Conservation (phyloP, 2,113 vertebrate genomes). For the Leiothrix lutea region DNA sequence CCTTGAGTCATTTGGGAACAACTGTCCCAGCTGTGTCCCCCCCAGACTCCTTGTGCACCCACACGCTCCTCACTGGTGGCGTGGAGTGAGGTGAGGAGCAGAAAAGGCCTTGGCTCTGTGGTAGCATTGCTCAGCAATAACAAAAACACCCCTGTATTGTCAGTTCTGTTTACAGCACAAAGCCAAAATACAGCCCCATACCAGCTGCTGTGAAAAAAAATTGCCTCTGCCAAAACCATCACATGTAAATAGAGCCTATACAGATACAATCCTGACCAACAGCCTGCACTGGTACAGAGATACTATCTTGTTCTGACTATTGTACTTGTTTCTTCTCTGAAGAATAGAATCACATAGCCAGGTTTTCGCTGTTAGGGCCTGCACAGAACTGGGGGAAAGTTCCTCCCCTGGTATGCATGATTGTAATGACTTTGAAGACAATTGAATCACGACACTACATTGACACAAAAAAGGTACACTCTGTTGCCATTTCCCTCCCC, state of each 20-base stretch:
- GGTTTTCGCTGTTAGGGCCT: not conserved
- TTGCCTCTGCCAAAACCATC: not conserved
- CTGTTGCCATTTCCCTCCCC: not conserved
- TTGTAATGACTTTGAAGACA: not conserved
- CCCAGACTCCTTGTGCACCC: not conserved
- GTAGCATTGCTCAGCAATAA: not conserved
- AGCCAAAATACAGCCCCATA: not conserved
- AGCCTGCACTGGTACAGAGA: not conserved
- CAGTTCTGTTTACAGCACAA: not conserved
- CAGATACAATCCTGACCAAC: not conserved
- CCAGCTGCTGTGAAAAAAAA: not conserved
- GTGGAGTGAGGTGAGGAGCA: not conserved
- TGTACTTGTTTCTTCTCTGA: not conserved
- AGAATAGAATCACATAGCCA: not conserved
- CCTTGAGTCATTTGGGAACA: not conserved
- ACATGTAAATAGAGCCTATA: not conserved
- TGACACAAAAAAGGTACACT: not conserved
- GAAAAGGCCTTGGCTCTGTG: not conserved
- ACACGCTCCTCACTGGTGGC: rapidly evolving
- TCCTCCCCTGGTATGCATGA: not conserved
- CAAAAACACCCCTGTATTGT: rapidly evolving
- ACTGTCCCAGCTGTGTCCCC: not conserved
- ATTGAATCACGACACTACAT: not conserved
- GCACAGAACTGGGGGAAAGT: not conserved
- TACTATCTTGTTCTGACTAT: not conserved